Evolutionary conservation across 2,888 invertebrate species (phyloP), one percentile per base, ranked within the genome.

Genomic region (Mystacides longicornis): DNA sequence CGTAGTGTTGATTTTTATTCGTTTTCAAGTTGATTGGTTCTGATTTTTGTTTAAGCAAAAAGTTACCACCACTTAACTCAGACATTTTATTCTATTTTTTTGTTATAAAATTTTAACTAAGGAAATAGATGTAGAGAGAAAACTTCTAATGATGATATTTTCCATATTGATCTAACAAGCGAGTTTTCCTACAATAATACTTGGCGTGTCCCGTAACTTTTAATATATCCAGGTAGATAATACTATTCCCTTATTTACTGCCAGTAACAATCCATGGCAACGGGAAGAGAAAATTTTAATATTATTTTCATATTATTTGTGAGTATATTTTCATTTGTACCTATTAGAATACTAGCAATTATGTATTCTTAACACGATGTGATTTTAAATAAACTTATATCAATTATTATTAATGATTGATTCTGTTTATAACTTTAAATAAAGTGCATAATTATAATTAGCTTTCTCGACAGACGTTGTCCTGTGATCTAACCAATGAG

Each of bases 31-130:
- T 47, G 14, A 51, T 54, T 19, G 61, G 61, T 21, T 59, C 61
- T 2, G 61, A 61, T 19, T 54, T 51, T 45, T 59, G 61, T 23
- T 57, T 43, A 2, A 59, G 33, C 18, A 56, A 52, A n/a, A 14
- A 3, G 14, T 14, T n/a, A 3, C 16, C 37, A 37, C 48, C 58
- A 56, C 16, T n/a, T 27, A n/a, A n/a, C n/a, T n/a, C n/a, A n/a
- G 27, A 27, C 37, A 37, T 37, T 2, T 3, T 23, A 14, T 16
- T 14, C 14, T 49, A 37, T 37, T 37, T 7, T 37, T n/a, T 7
- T 37, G 3, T n/a, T 37, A 18, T 11, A 49, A 22, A 49, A 49
- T 14, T 23, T 16, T 23, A 3, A 3, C 23, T 23, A 21, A n/a
- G n/a, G 23, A 3, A 23, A 49, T 21, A 16, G 7, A 37, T 16